A percentile compares a stretch with the other conserved stretches of the same genome.
These are phyloP conservation scores for Pharmacophagus antenor DNA, from an alignment of 2,888 invertebrate species.

Conservation along the genomic window DNA sequence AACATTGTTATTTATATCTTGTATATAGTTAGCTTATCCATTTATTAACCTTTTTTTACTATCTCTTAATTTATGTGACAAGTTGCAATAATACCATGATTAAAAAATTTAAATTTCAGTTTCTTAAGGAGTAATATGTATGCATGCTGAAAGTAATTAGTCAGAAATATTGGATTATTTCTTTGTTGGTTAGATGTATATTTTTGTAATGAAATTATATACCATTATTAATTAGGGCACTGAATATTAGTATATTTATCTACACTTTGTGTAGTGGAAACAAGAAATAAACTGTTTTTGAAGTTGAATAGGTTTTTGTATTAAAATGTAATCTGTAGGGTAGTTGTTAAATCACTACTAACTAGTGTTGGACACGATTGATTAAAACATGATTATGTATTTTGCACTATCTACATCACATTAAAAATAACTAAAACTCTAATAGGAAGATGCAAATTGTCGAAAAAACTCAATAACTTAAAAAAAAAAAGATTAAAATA, in stretches of 20 bases:
- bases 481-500: no score
- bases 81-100: conserved; percentile 2
- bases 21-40: not conserved
- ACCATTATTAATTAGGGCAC: not conserved
- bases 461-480: no score
- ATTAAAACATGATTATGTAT: not conserved
- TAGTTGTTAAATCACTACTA: not conserved
- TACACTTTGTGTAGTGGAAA: not conserved
- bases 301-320: not conserved
- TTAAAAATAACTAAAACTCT: no score
- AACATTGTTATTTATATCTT: not conserved
- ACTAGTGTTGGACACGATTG: not conserved
- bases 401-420: no score
- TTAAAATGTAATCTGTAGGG: not conserved
- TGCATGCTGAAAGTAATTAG: conserved; percentile 1
- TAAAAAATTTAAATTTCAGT: not conserved
- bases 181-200: not conserved
- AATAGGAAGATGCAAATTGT: not conserved
- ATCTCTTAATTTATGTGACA: conserved; percentile 3
- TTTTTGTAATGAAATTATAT: not conserved
- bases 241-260: conserved; percentile 1
- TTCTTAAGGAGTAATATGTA: not conserved
- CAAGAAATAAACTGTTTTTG: not conserved
- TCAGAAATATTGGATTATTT: not conserved
- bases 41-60: not conserved